Percentiles rank a stretch among this genome's conserved stretches.
Conservation (phyloP, 2,888 invertebrate genomes). For the Mycogona germanica region DNA sequence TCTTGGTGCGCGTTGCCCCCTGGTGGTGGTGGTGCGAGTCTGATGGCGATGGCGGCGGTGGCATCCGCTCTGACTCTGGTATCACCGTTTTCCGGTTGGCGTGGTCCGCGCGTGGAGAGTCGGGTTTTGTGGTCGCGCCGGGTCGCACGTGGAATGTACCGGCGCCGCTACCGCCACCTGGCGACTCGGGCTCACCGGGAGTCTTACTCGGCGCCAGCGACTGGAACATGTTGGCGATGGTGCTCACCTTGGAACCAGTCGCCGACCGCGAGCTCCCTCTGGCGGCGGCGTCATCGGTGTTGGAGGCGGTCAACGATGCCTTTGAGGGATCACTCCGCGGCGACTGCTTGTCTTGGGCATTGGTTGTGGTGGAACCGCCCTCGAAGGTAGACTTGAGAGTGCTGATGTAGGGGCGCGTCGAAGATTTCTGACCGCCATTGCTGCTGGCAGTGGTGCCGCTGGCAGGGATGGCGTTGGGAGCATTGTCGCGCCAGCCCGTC, state of each 20-base stretch:
- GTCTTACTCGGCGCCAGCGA: constrained; percentile 32
- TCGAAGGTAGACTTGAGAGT: constrained; percentile 17
- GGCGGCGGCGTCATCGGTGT: neutral
- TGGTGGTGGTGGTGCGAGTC: neutral
- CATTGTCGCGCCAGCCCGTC: constrained; percentile 27
- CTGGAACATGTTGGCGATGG: constrained; percentile 78
- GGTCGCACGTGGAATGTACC: constrained; percentile 5
- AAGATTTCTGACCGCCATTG: constrained; percentile 11
- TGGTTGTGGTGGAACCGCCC: neutral
- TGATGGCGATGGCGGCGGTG: neutral
- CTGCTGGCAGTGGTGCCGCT: neutral
- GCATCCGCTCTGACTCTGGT: neutral
- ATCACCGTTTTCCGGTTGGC: neutral
- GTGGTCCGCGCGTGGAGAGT: constrained; percentile 14
- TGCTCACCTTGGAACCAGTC: constrained; percentile 19
- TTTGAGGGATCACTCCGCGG: neutral
- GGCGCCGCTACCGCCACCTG: too few species aligned
- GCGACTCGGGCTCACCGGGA: too few species aligned
- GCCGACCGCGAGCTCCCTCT: neutral
- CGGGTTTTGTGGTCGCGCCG: constrained; percentile 12
- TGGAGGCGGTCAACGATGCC: neutral
- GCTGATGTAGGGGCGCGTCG: constrained; percentile 16
- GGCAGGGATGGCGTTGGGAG: too few species aligned
- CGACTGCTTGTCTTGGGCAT: neutral
- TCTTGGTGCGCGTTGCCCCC: neutral